Evolutionary conservation across 1,140 invertebrate species (phyloP).

Genomic region (Euwallacea similis): DNA sequence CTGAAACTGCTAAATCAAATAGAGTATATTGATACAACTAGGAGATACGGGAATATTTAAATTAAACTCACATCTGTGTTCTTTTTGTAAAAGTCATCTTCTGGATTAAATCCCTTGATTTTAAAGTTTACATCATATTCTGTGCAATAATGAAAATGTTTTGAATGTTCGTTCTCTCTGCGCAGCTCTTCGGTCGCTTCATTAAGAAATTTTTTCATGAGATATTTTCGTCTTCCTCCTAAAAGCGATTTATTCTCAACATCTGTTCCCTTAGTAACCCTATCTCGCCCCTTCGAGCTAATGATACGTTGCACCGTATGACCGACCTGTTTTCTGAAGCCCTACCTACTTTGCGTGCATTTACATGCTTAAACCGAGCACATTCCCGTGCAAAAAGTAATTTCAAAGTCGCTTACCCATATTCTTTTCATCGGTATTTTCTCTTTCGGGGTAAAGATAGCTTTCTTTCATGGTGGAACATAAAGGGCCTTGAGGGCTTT

Average conservation of each 20-base stretch:
- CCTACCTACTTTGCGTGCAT: not conserved
- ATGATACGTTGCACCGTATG: too few relatives aligned
- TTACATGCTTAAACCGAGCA: not conserved
- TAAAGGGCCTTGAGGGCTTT: constrained; percentile 1
- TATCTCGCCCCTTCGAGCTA: too few relatives aligned
- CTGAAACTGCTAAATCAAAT: constrained; percentile 4
- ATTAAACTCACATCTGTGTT: constrained; percentile 11
- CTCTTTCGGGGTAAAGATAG: constrained; percentile 22
- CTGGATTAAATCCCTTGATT: constrained; percentile 11
- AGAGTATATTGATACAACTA: not conserved
- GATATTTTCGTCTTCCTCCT: constrained; percentile 16
- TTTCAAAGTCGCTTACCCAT: constrained; percentile 23
- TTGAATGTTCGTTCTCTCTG: not conserved
- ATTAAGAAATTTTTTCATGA: constrained; percentile 18
- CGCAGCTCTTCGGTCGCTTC: constrained; percentile 19
- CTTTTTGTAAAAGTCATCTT: constrained; percentile 23
- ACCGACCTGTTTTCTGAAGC: too few relatives aligned
- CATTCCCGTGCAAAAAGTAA: constrained; percentile 1
- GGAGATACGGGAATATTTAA: not conserved
- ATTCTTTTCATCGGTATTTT: constrained; percentile 7
- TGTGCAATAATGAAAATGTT: constrained; percentile 20
- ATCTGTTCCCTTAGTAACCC: not conserved
- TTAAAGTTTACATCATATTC: constrained; percentile 31
- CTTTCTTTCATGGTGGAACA: constrained; percentile 36
- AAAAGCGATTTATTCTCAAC: not conserved